Evolutionary conservation across 2,888 invertebrate species (phyloP).

Genomic region (Achlya flavicornis): DNA sequence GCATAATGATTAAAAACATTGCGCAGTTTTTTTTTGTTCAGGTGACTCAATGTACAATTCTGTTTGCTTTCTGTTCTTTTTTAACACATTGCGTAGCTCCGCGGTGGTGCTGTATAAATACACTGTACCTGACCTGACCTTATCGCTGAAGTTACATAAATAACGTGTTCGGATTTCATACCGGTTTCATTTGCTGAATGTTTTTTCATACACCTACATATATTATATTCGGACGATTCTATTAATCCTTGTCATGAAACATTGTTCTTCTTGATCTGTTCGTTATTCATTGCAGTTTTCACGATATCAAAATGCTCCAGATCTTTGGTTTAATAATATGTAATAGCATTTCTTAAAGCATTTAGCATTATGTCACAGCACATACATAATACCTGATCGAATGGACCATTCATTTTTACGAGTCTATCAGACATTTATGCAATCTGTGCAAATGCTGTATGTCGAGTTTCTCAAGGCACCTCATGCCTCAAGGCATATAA

Average conservation of each 20-base stretch:
- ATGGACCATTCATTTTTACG: slow-evolving; percentile 1
- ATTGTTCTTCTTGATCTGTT: background rate
- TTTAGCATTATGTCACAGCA: background rate
- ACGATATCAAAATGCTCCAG: background rate
- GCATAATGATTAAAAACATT: background rate
- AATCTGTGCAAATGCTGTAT: background rate
- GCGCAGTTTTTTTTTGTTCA: slow-evolving; percentile 20
- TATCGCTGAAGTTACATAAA: slow-evolving; percentile 51
- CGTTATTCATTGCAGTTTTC: background rate
- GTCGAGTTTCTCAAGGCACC: slow-evolving; percentile 4
- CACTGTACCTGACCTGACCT: slow-evolving; percentile 48
- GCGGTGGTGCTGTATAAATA: slow-evolving; percentile 38
- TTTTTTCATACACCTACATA: background rate
- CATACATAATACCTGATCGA: background rate
- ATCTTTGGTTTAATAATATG: background rate
- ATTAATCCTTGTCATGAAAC: background rate
- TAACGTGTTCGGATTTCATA: slow-evolving; percentile 40
- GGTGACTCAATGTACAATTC: slow-evolving; percentile 32
- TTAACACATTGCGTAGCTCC: slow-evolving; percentile 30
- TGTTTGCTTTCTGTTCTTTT: slow-evolving; percentile 21
- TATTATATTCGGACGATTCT: background rate
- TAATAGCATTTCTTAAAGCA: background rate
- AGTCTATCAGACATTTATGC: background rate
- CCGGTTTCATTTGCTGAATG: slow-evolving; percentile 22
- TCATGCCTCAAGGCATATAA: slow-evolving; percentile 15